Conservation (phyloP, 2,113 vertebrate species). For the Smithornis capensis region DNA sequence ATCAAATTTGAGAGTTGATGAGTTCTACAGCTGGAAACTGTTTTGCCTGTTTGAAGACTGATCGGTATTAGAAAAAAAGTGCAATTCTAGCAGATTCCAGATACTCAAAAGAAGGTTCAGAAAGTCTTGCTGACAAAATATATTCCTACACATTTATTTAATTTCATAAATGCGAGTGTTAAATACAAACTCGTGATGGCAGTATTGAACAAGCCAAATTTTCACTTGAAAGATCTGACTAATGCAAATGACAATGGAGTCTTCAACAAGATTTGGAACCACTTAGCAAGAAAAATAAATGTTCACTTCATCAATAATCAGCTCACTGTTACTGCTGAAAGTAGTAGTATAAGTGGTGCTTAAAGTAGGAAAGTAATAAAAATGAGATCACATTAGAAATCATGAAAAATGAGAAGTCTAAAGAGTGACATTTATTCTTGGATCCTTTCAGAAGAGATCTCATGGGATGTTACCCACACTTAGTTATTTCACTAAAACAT, state of each 20-base stretch:
- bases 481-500: background rate
- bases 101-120: background rate
- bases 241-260: background rate
- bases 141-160: background rate
- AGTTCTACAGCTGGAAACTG: background rate
- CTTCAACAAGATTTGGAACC: background rate
- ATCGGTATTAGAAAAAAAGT: background rate
- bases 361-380: background rate
- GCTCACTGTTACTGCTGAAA: background rate
- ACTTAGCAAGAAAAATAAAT: background rate
- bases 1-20: background rate
- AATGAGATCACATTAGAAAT: background rate
- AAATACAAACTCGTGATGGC: background rate
- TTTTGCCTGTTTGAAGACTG: background rate
- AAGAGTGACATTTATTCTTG: background rate
- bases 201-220: background rate
- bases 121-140: background rate
- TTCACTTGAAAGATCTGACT: background rate
- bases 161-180: background rate
- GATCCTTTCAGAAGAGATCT: background rate
- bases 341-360: background rate
- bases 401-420: background rate
- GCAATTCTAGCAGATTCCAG: background rate
- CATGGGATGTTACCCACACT: background rate
- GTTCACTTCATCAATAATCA: background rate